Base-by-base conservation (phyloP, 1,140 invertebrate species). In the Drosophila littoralis region DNA sequence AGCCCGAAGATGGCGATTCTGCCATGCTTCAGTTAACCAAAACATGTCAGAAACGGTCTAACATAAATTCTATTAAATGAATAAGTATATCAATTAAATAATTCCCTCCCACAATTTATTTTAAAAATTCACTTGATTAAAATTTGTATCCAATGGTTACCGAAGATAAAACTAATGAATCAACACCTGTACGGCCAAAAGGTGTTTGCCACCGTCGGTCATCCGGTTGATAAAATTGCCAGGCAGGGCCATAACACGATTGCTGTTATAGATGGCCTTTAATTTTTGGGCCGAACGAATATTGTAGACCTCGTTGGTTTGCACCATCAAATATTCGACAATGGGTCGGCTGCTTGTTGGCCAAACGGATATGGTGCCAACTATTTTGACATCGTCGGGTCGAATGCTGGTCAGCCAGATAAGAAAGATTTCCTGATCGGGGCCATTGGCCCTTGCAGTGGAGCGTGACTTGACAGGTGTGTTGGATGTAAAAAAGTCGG, bases 401-500 rank as follows among this genome's bases (percentile, higher is more conserved):
- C 66, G 46, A 13, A 79, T 10, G 28, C 74, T 81, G 0, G 79
- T 79, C 8, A 91, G 32, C 90, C 88, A 91, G 5, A 91, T 51
- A 7, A 91, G 40, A 33, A 77, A 66, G 17, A 75, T 46, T 13
- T 89, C 64, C 0, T 22, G 17, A 7, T 76, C 64, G 7, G 4
- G 8, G 1, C 12, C 32, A 6, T 0, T 12, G 0, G 1, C 22
- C 32, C n/a, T 52, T 28, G 22, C 22, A 13, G 7, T 15, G 6
- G 2, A 7, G 0, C 12, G 33, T 0, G 17, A 6, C n/a, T 12
- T 8, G 3, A 1, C 43, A 9, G 32, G 15, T 6, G 36, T 36
- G 0, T 8, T n/a, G 1, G 7, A 1, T 6, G 7, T 33, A 28
- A 64, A 71, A 7, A 72, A 32, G 1, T 85, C 65, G 6, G 54